Base-by-base conservation (phyloP, 2,888 invertebrate species). In the Carterocephalus palaemon region DNA sequence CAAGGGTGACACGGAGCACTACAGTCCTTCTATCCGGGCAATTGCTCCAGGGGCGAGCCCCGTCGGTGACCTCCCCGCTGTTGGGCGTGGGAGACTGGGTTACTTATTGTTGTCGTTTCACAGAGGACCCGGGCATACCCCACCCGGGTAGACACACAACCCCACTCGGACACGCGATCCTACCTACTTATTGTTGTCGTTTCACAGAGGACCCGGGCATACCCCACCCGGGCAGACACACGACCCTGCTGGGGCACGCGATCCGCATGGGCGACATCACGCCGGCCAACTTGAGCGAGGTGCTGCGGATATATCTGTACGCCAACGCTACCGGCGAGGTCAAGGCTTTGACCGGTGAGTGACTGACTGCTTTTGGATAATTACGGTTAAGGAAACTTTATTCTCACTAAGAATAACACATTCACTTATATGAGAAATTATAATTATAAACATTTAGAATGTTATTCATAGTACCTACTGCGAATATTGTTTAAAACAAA, bases 231-330 rank as follows among this genome's bases (percentile, higher is more conserved):
- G 94, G 94, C 0, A 88, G 95, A 0, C 96, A 97, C 66, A 94
- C 96, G 0, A 98, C 97, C 0, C 90, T 95, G 4, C 88, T 98
- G 2, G 97, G 97, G 0, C 97, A 98, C 77, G 96, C 96, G 51
- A 89, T 98, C 34, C 89, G 95, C 1, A 94, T 97, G 51, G 97
- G 97, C 47, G 97, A 97, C 67, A 93, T 98, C 37, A 97, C 95
- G 0, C 95, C 96, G 47, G 92, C 93, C 12, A 97, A 97, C 70
- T 89, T 98, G 9, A 95, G 96, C 47, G 98, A 98, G 75, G 92
- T 98, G 39, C 83, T 99, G 20, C 87, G 98, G 53, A 94, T 98
- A 70, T 98, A 97, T 72, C 85, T 98, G 56, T 95, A 95, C 62
- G 96, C 96, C 0, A 94, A 95, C 64, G 95, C 95, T 0, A 95